Base-by-base conservation (phyloP, 1,140 invertebrate species). In the Palaemon carinicauda region DNA sequence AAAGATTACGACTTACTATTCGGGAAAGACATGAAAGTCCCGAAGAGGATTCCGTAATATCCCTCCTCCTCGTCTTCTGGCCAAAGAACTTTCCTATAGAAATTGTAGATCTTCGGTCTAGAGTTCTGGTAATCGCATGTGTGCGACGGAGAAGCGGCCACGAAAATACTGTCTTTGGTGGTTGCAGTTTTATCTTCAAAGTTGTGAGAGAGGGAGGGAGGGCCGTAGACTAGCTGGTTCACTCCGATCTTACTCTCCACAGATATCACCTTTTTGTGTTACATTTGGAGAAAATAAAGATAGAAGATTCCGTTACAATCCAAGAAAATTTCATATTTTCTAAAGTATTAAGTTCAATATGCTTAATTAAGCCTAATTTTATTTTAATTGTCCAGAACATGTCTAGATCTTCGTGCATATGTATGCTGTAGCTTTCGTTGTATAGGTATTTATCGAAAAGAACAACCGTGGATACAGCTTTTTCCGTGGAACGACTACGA, bases 1-100 rank as follows among this genome's bases (percentile, higher is more conserved):
- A n/a, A n/a, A n/a, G n/a, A n/a, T n/a, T n/a, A 41, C 5, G 41
- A 78, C 82, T 85, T 41, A 85, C 82, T 78, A n/a, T 85, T 85
- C 9, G 21, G n/a, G 4, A 17, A 5, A 10, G 82, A 85, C 33
- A 60, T 85, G 54, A 85, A 78, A 3, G 82, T 65, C 33, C 52
- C 82, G 14, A 85, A 85, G 29, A 85, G 15, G 21, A 85, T 14
- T 33, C 24, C 82, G 5, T 74, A 69, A 56, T 60, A 51, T 9
- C 82, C 82, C 15, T 65, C 74, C 3, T 50, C n/a, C 50, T 27
- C 15, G 3, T 53, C 82, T 1, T 19, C 15, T 9, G 53, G 27
- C 82, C 82, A 85, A 3, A 85, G 41, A 14, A 19, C 41, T 17
- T 51, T 54, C 1, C 14, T 3, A 7, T 41, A 83, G 82, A 56